Evolutionary conservation across 2,113 vertebrate species (phyloP).

Genomic region (Mustelus asterias): DNA sequence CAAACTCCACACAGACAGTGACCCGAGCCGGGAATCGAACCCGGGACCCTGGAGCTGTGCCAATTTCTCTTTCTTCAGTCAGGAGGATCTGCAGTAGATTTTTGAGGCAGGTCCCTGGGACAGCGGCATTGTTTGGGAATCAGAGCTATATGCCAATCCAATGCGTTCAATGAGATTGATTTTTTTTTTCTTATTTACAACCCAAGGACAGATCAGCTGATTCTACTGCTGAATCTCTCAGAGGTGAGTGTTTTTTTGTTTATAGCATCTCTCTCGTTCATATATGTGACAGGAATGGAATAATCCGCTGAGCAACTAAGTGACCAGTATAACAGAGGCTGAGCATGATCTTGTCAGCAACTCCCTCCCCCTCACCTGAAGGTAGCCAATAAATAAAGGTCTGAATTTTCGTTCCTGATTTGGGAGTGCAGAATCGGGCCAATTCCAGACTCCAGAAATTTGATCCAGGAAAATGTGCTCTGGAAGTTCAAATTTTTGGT

Average conservation of each 20-base stretch:
- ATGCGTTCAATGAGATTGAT: neutral
- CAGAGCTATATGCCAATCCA: neutral
- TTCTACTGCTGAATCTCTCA: neutral
- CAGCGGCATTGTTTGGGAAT: neutral
- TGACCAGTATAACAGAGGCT: neutral
- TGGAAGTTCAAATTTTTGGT: too few species aligned
- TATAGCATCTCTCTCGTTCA: neutral
- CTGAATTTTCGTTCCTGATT: too few species aligned
- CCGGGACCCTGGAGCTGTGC: too few species aligned
- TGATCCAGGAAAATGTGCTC: too few species aligned
- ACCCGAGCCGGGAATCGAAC: too few species aligned
- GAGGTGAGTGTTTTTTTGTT: neutral
- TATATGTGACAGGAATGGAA: neutral
- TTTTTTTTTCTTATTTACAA: neutral
- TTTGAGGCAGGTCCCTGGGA: neutral
- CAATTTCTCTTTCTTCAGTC: neutral
- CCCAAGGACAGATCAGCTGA: neutral
- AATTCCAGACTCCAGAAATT: too few species aligned
- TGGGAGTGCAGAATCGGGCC: too few species aligned
- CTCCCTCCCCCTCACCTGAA: neutral
- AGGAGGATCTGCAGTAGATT: neutral
- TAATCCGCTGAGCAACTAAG: neutral
- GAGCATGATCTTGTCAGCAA: neutral
- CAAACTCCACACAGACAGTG: too few species aligned
- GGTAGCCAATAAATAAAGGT: neutral